phyloP scores from a whole-genome alignment of 2,113 vertebrate genomes.

The Brachionichthys hirsutus region DNA sequence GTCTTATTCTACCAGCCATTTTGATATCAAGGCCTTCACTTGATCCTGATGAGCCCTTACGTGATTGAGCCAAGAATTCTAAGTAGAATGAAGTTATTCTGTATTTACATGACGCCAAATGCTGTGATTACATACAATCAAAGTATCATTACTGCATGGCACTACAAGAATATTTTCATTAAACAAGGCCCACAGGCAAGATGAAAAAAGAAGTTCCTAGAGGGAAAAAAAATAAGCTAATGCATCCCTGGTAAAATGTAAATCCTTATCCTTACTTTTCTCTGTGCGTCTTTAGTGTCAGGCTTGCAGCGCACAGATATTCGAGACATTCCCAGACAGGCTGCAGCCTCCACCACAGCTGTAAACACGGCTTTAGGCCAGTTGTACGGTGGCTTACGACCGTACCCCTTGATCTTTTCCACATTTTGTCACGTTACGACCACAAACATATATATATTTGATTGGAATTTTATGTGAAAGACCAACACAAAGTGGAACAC shows the following conservation, averaged over 20 bases:
- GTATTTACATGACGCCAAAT: slow-evolving; percentile 19
- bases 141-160: slow-evolving; percentile 20
- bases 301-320: slow-evolving; percentile 15
- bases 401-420: too few species aligned
- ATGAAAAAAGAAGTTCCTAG: slow-evolving; percentile 12
- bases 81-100: slow-evolving; percentile 10
- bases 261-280: slow-evolving; percentile 15
- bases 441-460: too few species aligned
- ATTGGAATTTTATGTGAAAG: too few species aligned
- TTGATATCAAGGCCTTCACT: slow-evolving; percentile 1
- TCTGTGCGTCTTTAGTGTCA: slow-evolving; percentile 9
- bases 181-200: slow-evolving; percentile 7
- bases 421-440: too few species aligned
- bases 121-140: slow-evolving; percentile 45
- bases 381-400: neutral
- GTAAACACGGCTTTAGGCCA: slow-evolving; percentile 53
- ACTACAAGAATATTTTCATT: slow-evolving; percentile 31
- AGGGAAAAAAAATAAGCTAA: slow-evolving; percentile 14
- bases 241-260: neutral
- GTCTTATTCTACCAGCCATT: slow-evolving; percentile 1
- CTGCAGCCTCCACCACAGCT: slow-evolving; percentile 36
- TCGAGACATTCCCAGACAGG: slow-evolving; percentile 5
- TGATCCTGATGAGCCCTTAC: slow-evolving; percentile 16
- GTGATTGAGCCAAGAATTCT: neutral
- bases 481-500: too few species aligned